Conservation (phyloP, 92 coral and sea anemone species). For the Phymanthus crucifer region DNA sequence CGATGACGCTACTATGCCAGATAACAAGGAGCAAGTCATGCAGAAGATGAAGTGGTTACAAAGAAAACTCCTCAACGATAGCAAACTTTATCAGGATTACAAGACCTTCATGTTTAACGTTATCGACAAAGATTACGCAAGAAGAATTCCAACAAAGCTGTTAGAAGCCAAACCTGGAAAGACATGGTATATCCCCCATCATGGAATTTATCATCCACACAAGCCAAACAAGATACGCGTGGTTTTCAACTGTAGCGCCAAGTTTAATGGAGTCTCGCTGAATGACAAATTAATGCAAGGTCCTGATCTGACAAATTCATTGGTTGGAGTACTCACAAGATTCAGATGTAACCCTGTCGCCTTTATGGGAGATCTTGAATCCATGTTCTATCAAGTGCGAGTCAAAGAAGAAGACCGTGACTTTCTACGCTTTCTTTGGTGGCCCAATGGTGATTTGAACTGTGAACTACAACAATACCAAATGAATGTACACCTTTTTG, state of each 20-base stretch:
- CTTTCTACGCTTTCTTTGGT: conserved; percentile 28
- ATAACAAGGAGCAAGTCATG: conserved; percentile 42
- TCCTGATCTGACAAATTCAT: conserved; percentile 30
- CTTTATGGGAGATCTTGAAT: conserved; percentile 19
- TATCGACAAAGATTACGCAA: conserved; percentile 25
- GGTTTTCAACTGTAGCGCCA: conserved; percentile 4
- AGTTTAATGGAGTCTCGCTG: conserved; percentile 19
- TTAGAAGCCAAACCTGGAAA: conserved; percentile 5
- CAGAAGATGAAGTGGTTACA: conserved; percentile 27
- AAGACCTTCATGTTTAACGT: conserved; percentile 16
- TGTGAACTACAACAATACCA: conserved; percentile 17
- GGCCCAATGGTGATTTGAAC: conserved; percentile 23
- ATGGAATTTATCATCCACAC: background rate
- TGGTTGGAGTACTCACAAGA: conserved; percentile 27
- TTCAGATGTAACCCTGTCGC: conserved; percentile 26
- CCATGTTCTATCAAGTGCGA: conserved; percentile 39
- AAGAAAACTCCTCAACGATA: conserved; percentile 9
- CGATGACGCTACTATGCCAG: conserved; percentile 29
- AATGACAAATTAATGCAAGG: conserved; percentile 33
- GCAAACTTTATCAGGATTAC: conserved; percentile 13
- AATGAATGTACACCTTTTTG: conserved; percentile 35
- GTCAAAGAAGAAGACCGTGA: conserved; percentile 19
- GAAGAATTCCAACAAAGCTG: conserved; percentile 24
- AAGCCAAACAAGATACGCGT: background rate
- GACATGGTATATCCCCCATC: conserved; percentile 24